A percentile compares a stretch with the other conserved stretches of the same genome.
Conservation (phyloP, 2,113 vertebrate genomes). For the Chrysochloris asiatica region DNA sequence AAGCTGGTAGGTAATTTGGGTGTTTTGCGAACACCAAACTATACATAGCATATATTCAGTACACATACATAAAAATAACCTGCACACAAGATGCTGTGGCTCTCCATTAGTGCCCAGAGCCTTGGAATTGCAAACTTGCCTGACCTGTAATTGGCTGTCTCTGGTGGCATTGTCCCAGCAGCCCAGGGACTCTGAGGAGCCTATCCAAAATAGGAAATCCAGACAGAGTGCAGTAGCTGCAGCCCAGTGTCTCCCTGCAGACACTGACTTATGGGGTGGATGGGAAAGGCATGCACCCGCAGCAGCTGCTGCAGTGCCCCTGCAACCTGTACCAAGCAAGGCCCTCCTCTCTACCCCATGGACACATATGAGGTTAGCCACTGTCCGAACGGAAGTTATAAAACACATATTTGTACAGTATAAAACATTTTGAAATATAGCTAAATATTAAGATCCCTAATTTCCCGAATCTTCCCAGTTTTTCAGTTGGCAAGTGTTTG, state of each 20-base stretch:
- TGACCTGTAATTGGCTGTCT: neutral
- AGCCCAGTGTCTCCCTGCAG: no score
- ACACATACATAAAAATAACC: neutral
- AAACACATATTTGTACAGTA: neutral
- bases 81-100: neutral
- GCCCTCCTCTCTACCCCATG: neutral
- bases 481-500: neutral
- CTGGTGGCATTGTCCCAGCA: no score
- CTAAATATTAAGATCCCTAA: conserved; percentile 2
- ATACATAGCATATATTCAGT: neutral
- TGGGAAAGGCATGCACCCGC: no score
- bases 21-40: no score
- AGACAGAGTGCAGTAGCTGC: no score
- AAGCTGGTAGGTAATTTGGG: neutral
- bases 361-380: neutral
- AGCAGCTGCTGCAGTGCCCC: no score
- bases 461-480: neutral
- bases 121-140: no score
- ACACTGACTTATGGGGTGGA: no score
- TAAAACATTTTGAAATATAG: neutral
- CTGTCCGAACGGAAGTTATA: neutral
- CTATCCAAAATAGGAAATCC: no score
- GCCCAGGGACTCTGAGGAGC: no score
- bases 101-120: neutral
- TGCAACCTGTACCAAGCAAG: neutral